phyloP scores from a whole-genome alignment of 2,797 vertebrate genomes.

The Lates japonicus region DNA sequence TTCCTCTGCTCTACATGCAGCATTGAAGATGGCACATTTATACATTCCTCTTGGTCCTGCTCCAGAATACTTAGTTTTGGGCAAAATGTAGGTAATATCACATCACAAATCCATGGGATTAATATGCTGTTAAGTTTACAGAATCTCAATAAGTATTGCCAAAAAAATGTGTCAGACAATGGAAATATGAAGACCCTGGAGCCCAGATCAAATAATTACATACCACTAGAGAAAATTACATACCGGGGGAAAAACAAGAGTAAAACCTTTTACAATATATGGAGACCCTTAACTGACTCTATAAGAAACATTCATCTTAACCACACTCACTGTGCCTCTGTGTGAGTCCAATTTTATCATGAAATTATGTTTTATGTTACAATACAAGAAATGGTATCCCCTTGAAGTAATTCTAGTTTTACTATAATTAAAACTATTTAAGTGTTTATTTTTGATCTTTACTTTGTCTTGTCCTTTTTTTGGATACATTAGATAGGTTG shows the following conservation, averaged over 20 bases:
- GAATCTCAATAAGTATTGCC: not conserved
- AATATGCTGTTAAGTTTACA: not conserved
- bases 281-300: not conserved
- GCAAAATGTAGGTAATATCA: not conserved
- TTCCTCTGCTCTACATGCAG: not conserved
- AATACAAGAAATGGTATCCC: not conserved
- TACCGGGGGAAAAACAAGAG: not conserved
- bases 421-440: not conserved
- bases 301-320: not conserved
- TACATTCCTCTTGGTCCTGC: not conserved
- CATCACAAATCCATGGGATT: not conserved
- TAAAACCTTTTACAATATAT: not conserved
- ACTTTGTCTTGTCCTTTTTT: not conserved
- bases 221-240: not conserved
- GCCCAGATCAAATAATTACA: not conserved
- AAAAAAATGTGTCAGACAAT: not conserved
- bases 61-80: not conserved
- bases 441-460: not conserved
- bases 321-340: not conserved
- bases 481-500: not conserved
- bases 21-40: not conserved
- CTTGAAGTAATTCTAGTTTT: constrained; percentile 1
- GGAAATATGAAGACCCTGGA: not conserved
- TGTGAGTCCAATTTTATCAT: not conserved
- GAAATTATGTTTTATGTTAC: constrained; percentile 4